Base-by-base conservation (phyloP, 2,113 vertebrate species). In the Phodopus roborovskii region DNA sequence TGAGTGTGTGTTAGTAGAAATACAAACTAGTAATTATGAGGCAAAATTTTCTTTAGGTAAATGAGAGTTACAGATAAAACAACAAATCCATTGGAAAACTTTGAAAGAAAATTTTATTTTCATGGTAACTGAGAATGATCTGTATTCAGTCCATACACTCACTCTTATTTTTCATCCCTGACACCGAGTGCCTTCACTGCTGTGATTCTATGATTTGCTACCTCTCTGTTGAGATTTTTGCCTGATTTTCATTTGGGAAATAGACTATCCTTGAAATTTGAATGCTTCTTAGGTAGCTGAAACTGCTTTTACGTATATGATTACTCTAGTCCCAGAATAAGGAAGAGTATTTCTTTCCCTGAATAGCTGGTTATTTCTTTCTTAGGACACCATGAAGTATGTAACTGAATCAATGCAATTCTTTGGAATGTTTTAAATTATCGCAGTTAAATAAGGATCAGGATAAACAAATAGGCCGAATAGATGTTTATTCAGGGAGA, bases 261-360 rank as follows among this genome's bases (percentile, higher is more conserved):
- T 28, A 92, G 39, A 90, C 5, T 50, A 20, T 92, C 96, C 70
- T 97, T 96, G 95, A 91, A 92, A 90, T 95, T 28, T 87, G 45
- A 97, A 93, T 94, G 75, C 87, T 90, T 97, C 74, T 87, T 89
- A 92, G 92, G 50, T 36, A 91, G 48, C 17, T 70, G 36, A 70
- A 33, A 91, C 16, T 91, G 4, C 84, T 45, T 45, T 45, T 45
- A 6, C 6, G 6, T 45, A 45, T 45, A 45, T 45, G 45, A 45
- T 45, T 85, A 19, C 22, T 86, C 15, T 45, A 33, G 60, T 82
- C 53, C 92, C 22, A 68, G 48, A 96, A 81, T 24, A 1, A 77
- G 5, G 4, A 90, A 56, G 28, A 73, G 2, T 71, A 87, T 73
- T 74, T 0, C 45, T 94, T 45, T n/a, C 17, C 17, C 48, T 92